phyloP scores from a whole-genome alignment of 92 coral and sea anemone species.

The Anthopleura xanthogrammica region DNA sequence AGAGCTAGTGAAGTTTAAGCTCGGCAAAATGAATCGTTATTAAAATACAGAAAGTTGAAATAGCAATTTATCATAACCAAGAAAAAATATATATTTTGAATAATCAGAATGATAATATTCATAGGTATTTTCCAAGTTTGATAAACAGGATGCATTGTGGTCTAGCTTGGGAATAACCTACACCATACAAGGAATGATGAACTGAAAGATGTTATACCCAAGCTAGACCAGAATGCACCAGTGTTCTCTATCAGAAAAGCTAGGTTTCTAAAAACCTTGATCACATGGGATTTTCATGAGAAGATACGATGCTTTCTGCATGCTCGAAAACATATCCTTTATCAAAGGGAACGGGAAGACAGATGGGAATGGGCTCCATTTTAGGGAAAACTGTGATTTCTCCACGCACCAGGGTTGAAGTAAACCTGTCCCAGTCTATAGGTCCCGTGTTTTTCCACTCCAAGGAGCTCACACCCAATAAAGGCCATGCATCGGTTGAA shows the following conservation, averaged over 20 bases:
- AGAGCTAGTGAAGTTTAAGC: too few relatives aligned
- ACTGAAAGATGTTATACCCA: too few relatives aligned
- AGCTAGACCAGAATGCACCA: too few relatives aligned
- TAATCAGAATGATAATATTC: background rate
- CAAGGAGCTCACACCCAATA: slow-evolving; percentile 49
- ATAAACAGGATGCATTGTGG: too few relatives aligned
- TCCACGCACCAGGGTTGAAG: slow-evolving; percentile 50
- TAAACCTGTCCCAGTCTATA: slow-evolving; percentile 58
- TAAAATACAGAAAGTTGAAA: too few relatives aligned
- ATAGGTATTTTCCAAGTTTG: too few relatives aligned
- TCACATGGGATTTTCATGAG: slow-evolving; percentile 27
- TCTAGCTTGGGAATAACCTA: too few relatives aligned
- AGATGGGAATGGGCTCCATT: slow-evolving; percentile 43
- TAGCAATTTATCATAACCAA: too few relatives aligned
- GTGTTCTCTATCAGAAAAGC: background rate
- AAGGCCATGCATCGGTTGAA: slow-evolving; percentile 61
- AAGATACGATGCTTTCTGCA: slow-evolving; percentile 20
- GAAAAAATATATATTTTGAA: too few relatives aligned
- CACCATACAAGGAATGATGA: too few relatives aligned
- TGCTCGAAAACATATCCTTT: slow-evolving; percentile 44
- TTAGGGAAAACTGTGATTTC: slow-evolving; percentile 41
- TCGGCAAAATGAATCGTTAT: too few relatives aligned
- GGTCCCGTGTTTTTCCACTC: slow-evolving; percentile 43
- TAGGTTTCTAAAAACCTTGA: background rate
- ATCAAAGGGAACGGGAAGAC: slow-evolving; percentile 55